Evolutionary conservation across 30 jellyfish, hydroid and myxozoan species (phyloP).

Genomic region (Aurelia aurita): DNA sequence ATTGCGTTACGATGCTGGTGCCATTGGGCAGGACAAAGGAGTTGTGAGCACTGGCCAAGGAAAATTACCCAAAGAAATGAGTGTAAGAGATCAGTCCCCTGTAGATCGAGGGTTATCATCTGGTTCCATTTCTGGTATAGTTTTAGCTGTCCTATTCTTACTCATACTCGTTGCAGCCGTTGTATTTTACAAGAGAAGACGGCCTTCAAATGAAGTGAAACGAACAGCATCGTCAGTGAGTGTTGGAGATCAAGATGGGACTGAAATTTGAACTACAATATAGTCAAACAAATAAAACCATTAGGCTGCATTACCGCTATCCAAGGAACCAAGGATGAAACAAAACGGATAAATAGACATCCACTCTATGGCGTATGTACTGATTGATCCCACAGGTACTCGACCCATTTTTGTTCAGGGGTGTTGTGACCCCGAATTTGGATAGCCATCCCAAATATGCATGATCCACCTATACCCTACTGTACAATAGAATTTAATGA

Average conservation of each 20-base stretch:
- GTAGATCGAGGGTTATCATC: constrained; percentile 24
- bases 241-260: constrained; percentile 83
- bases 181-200: constrained; percentile 58
- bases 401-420: no score
- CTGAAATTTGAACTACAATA: constrained; percentile 56
- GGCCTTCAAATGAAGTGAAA: constrained; percentile 65
- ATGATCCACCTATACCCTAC: no score
- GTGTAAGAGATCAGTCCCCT: constrained; percentile 6
- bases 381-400: no score
- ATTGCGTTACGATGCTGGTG: constrained; percentile 15
- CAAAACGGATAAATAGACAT: no score
- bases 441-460: no score
- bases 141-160: constrained; percentile 48
- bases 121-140: constrained; percentile 58
- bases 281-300: no score
- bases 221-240: constrained; percentile 66
- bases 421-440: no score
- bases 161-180: constrained; percentile 57
- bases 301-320: no score
- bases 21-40: not conserved
- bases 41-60: constrained; percentile 22
- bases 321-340: no score
- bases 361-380: no score
- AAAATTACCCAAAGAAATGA: constrained; percentile 56
- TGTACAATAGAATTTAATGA: no score